Evolutionary conservation across 2,888 invertebrate species (phyloP).

Genomic region (Pinctada fucata): DNA sequence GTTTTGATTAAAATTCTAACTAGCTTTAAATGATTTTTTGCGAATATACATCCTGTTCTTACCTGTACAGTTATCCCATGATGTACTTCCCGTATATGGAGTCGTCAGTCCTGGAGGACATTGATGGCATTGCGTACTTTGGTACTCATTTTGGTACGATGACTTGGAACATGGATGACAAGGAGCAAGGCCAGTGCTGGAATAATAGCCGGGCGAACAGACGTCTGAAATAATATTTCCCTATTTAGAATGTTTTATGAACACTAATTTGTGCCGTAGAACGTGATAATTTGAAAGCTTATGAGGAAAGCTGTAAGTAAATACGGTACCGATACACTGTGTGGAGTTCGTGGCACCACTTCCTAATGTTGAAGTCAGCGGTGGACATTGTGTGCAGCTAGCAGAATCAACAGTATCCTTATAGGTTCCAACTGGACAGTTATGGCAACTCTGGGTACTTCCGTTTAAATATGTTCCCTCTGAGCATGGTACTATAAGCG

Average conservation of each 20-base stretch:
- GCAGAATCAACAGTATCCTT: slow-evolving; percentile 10
- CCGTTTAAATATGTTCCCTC: neutral
- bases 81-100: neutral
- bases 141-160: neutral
- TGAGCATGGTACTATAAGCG: neutral
- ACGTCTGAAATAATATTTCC: slow-evolving; percentile 9
- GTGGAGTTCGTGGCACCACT: neutral
- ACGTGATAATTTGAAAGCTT: too few species aligned
- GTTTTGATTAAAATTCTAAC: too few species aligned
- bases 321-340: slow-evolving; percentile 16
- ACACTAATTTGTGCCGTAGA: too few species aligned
- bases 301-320: too few species aligned
- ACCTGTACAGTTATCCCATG: neutral
- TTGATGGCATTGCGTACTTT: neutral
- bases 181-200: slow-evolving; percentile 24
- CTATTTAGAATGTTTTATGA: too few species aligned
- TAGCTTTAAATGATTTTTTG: too few species aligned
- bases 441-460: neutral
- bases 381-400: slow-evolving; percentile 21
- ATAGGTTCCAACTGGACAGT: slow-evolving; percentile 27
- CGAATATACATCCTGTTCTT: neutral
- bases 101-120: slow-evolving; percentile 12
- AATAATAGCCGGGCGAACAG: slow-evolving; percentile 17
- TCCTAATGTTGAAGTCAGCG: slow-evolving; percentile 8
- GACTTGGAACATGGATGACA: slow-evolving; percentile 16